Percentiles rank a stretch among this genome's conserved stretches.
Evolutionary conservation across 2,113 vertebrate species (phyloP).

Genomic region (human (Homo sapiens)): DNA sequence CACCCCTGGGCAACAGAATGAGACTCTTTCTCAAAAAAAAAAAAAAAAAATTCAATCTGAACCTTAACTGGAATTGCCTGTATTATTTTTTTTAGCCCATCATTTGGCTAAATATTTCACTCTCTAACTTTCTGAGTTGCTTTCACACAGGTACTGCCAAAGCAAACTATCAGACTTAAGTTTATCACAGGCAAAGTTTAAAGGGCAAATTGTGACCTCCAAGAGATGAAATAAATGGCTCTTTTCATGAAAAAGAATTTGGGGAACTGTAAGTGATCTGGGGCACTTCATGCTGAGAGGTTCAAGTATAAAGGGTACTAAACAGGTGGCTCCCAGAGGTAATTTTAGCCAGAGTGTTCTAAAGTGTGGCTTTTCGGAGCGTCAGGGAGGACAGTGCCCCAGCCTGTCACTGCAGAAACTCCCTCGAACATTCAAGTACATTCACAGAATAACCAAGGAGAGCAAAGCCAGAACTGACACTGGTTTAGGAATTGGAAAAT

Average conservation of each 20-base stretch:
- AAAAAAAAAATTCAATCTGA: neutral
- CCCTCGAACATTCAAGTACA: neutral
- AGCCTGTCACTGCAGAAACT: neutral
- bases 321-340: neutral
- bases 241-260: slow-evolving; percentile 20
- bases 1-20: neutral
- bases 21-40: neutral
- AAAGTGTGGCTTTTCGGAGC: neutral
- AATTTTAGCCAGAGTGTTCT: neutral
- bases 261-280: neutral
- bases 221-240: neutral
- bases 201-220: neutral
- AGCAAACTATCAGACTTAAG: neutral
- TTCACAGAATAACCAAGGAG: neutral
- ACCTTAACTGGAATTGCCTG: neutral
- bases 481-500: neutral
- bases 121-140: neutral
- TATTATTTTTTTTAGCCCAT: neutral
- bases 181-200: neutral
- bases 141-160: neutral
- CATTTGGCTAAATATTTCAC: slow-evolving; percentile 12
- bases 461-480: neutral
- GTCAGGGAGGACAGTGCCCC: neutral
- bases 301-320: neutral
- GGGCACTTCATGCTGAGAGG: neutral